Base-by-base conservation (phyloP, 2,113 vertebrate species). In the Caranx ignobilis region DNA sequence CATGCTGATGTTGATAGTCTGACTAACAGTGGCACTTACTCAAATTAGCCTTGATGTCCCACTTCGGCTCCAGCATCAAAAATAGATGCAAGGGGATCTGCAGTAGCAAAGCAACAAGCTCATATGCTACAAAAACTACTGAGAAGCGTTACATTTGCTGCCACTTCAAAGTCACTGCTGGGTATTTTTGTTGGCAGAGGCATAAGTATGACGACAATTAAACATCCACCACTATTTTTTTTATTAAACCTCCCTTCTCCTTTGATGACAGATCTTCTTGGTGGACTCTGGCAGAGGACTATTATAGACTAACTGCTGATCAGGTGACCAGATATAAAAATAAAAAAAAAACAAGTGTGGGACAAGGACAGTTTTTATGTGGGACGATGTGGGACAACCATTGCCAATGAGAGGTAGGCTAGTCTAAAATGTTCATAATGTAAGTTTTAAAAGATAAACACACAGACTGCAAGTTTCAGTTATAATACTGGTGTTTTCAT, bases 181-280 rank as follows among this genome's bases (percentile, higher is more conserved):
- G 77, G 73, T 79, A 50, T 87, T 87, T 89, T 75, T 71, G 79
- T 84, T 86, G 72, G 77, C 69, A 82, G 70, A 72, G 6, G 74
- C 71, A 71, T 55, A 69, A 79, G 84, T 87, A 88, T 82, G 82
- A 85, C 89, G 83, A 71, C 83, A 90, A 90, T 92, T 91, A 90
- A 35, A 74, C 70, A 66, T 79, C 85, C 87, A 55, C 2, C 39
- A 41, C 11, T 41, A 81, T 89, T 85, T 77, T 84, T 85, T 76
- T 77, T 73, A 84, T 90, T 74, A 84, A 79, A 81, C 75, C 78
- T 47, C 15, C 37, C 45, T 67, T 57, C 52, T 82, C 19, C 32
- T 70, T 78, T 72, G 21, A 60, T 16, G 71, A 19, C 34, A 26
- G 56, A 56, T 70, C 69, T 65, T 78, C 13, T 55, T 72, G 77